Base-by-base conservation (phyloP, 1,140 invertebrate species). In the Lasioglossum baleicum region DNA sequence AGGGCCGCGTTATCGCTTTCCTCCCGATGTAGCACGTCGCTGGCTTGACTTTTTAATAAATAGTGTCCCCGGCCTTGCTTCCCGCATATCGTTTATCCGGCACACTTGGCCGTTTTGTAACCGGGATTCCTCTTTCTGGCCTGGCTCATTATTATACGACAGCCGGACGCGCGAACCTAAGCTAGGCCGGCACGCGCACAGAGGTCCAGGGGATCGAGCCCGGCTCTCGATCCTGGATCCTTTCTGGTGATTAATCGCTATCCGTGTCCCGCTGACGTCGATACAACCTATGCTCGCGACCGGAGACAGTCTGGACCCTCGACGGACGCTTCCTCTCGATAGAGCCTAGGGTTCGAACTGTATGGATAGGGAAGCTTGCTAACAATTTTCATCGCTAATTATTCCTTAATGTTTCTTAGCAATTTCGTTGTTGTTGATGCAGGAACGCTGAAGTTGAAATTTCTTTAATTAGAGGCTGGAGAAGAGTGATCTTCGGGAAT, bases 1-100 rank as follows among this genome's bases (percentile, higher is more conserved):
- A 71, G 83, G 85, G 69, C 81, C 83, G 90, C 84, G 90, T 93
- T 93, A 93, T 93, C 92, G 89, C 91, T 93, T 93, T 93, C 92
- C 92, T 91, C 90, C 88, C 90, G 89, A 93, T 90, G 90, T 92
- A 90, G 87, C 92, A 91, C 91, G 90, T 88, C 87, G 85, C 82
- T 83, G 84, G 83, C 22, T 81, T 83, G 84, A 88, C 85, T 90
- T 92, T 90, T 91, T 90, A 89, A 91, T 88, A 88, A 91, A 91
- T 90, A 91, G 88, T 65, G 60, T 86, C 87, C 83, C 81, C 44
- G 44, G 81, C 63, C 44, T 51, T 51, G 67, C 68, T 68, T 61
- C 40, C 72, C 75, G 88, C 82, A 86, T 88, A 75, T 88, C 82
- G 86, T 85, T 85, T 82, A 82, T 80, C 70, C 85, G 42, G 71